Conservation (phyloP, 2,797 vertebrate genomes). For the Karalla daura region DNA sequence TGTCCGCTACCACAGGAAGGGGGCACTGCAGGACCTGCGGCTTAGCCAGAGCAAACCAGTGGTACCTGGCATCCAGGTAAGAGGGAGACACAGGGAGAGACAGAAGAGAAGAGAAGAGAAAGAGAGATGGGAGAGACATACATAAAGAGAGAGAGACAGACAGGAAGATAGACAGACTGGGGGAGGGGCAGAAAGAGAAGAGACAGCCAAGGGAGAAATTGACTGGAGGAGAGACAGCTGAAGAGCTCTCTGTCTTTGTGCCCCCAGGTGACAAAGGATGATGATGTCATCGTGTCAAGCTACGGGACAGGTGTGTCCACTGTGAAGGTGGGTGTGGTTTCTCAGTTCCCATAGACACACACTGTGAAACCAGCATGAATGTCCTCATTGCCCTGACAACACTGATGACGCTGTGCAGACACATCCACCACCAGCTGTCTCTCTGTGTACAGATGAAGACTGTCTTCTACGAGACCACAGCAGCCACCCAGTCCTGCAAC, state of each 20-base stretch:
- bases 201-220: too few species aligned
- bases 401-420: too few species aligned
- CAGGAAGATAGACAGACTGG: too few species aligned
- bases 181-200: too few species aligned
- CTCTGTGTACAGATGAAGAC: slow-evolving; percentile 85
- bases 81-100: too few species aligned
- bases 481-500: slow-evolving; percentile 80
- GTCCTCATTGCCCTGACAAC: too few species aligned
- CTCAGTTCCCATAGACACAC: too few species aligned
- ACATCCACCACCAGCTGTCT: accelerated
- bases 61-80: slow-evolving; percentile 83
- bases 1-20: slow-evolving; percentile 80
- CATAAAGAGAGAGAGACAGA: too few species aligned
- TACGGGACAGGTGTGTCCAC: slow-evolving; percentile 86
- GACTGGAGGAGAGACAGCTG: neutral
- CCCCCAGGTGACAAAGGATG: slow-evolving; percentile 80
- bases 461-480: slow-evolving; percentile 84
- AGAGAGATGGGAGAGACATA: too few species aligned
- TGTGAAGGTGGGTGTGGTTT: slow-evolving; percentile 85
- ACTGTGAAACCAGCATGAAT: too few species aligned
- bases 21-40: slow-evolving; percentile 65
- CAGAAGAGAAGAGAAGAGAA: neutral
- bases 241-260: neutral
- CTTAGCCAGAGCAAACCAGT: slow-evolving; percentile 83
- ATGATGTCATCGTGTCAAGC: slow-evolving; percentile 85